Evolutionary conservation across 2,113 vertebrate species (phyloP), one percentile per base, ranked within the genome.

Genomic region (Leucopsar rothschildi): DNA sequence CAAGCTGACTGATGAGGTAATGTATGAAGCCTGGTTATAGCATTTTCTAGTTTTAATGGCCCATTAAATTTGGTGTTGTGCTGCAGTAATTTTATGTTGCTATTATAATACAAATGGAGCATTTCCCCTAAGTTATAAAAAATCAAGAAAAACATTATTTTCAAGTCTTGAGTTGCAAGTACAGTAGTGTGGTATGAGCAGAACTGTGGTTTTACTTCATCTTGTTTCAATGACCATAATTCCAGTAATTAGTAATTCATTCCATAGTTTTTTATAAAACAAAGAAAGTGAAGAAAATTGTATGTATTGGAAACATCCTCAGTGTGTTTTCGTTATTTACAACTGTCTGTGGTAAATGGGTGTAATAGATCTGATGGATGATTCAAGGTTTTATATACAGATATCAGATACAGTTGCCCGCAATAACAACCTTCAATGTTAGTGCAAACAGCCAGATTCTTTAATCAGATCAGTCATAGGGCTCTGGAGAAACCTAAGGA

Each of bases 1-100:
- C 97, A 98, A 97, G 97, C 92, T 99, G 90, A 98, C 98, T 40
- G 98, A 99, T 93, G 99, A 99, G 99, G 99, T 99, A 97, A 64
- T 19, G 21, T 40, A 49, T 66, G 79, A 78, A 65, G 28, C 19
- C 68, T 68, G 18, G 11, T 25, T 47, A 28, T 68, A 60, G 52
- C 27, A 64, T 47, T 39, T 27, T 55, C 39, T 56, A 14, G 11
- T 80, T 60, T 25, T 47, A 90, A 40, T 65, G n/a, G 16, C 39
- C 19, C 11, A 4, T 75, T 87, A 72, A 55, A 57, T 24, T 5
- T 40, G 15, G 6, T 60, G 21, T 9, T 42, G 18, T 55, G 18
- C 53, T 79, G 35, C 42, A 49, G 4, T 66, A 49, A 81, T 47
- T 77, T 18, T 37, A 50, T 52, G 9, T 60, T 56, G 15, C 49